Percentiles rank a stretch among this genome's conserved stretches.
phyloP scores from a whole-genome alignment of 2,113 vertebrate species.

The Cryptoleucopteryx plumbea region DNA sequence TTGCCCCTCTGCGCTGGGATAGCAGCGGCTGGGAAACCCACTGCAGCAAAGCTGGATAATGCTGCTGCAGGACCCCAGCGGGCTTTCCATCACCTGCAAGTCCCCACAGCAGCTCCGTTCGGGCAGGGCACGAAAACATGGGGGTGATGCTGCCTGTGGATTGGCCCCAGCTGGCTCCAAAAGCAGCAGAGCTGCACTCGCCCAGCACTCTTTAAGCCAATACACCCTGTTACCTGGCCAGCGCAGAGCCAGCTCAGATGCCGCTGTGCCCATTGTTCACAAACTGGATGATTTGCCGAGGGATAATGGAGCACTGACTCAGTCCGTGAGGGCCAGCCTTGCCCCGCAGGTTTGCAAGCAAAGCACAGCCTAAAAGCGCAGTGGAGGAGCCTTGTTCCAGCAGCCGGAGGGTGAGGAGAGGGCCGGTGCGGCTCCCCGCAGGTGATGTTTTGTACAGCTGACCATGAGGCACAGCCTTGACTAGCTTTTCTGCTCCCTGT shows the following conservation, averaged over 20 bases:
- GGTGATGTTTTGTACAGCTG: not conserved
- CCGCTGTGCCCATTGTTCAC: not conserved
- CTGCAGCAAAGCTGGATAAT: not conserved
- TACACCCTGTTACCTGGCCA: not conserved
- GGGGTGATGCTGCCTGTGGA: not conserved
- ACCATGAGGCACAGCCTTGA: not conserved
- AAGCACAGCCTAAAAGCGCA: rapidly evolving
- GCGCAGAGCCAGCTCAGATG: not conserved
- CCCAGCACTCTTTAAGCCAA: rapidly evolving
- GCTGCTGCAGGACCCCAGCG: not conserved
- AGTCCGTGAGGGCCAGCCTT: rapidly evolving
- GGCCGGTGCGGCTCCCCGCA: rapidly evolving
- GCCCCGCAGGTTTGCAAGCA: not conserved
- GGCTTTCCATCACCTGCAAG: not conserved
- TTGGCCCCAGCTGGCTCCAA: not conserved
- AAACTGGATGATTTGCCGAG: not conserved
- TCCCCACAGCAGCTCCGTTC: rapidly evolving
- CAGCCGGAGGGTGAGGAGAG: not conserved
- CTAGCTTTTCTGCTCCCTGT: not conserved
- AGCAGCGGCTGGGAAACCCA: not conserved
- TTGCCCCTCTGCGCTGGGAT: not conserved
- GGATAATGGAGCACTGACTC: not conserved
- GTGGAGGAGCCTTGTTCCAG: not conserved
- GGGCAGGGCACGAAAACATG: not conserved
- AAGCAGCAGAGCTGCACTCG: not conserved